These are phyloP conservation scores for Clupea harengus DNA, from an alignment of 2,113 vertebrate genomes.

Conservation along the genomic window DNA sequence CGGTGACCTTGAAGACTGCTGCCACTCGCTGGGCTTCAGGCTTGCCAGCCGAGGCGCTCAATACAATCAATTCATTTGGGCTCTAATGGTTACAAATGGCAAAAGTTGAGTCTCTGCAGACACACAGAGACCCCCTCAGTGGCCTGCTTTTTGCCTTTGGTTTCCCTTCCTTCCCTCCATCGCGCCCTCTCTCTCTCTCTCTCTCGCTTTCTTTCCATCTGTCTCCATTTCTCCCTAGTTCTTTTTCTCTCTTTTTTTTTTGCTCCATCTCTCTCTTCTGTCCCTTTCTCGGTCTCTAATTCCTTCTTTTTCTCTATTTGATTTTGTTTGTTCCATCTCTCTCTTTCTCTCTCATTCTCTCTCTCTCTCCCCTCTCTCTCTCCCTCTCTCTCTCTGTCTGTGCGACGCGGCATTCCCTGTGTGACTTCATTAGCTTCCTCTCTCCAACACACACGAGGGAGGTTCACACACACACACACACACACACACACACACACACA, in stretches of 20 bases:
- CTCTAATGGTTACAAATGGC: slow-evolving; percentile 57
- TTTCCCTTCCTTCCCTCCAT: slow-evolving; percentile 12
- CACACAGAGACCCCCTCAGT: slow-evolving; percentile 38
- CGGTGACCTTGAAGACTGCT: slow-evolving; percentile 50
- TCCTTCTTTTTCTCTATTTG: not conserved
- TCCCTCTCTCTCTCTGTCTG: not conserved
- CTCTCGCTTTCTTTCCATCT: slow-evolving; percentile 26
- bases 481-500: not conserved
- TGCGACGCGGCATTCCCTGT: not conserved
- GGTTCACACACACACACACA: not conserved
- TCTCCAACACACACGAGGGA: not conserved
- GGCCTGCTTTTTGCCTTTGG: slow-evolving; percentile 27
- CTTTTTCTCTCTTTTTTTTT: not conserved
- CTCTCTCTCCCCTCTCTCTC: not conserved
- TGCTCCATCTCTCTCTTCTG: not conserved
- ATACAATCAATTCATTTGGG: slow-evolving; percentile 54
- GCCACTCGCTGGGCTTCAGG: slow-evolving; percentile 34
- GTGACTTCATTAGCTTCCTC: slow-evolving; percentile 5
- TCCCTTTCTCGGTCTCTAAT: not conserved
- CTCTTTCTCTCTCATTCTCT: not conserved
- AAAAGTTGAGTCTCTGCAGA: slow-evolving; percentile 48
- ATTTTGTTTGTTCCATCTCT: not conserved
- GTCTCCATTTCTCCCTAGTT: slow-evolving; percentile 11
- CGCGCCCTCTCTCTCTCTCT: slow-evolving; percentile 20
- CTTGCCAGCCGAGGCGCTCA: slow-evolving; percentile 46